Evolutionary conservation across 2,113 vertebrate genomes (phyloP).

Genomic region (Trematocara variabile): DNA sequence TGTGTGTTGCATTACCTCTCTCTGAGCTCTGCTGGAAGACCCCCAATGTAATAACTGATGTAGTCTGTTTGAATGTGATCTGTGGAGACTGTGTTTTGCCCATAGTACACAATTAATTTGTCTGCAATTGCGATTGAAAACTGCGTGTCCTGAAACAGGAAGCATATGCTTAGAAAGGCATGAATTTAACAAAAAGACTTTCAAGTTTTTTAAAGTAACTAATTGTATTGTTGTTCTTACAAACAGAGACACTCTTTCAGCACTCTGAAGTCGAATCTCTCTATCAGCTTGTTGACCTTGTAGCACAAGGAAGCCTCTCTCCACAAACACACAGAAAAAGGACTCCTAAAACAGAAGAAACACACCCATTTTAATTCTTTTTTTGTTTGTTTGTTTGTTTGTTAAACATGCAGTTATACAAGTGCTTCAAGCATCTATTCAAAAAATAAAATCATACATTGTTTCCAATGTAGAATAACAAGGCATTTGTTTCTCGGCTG

Average conservation of each 20-base stretch:
- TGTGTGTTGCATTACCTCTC: constrained; percentile 65
- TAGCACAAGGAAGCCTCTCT: constrained; percentile 68
- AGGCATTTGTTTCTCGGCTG: constrained; percentile 77
- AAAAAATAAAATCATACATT: constrained; percentile 55
- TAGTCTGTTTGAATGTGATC: constrained; percentile 43
- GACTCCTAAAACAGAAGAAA: constrained; percentile 63
- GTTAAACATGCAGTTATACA: background rate
- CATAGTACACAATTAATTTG: background rate
- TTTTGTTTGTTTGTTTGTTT: background rate
- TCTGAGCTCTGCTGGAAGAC: constrained; percentile 76
- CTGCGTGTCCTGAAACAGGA: background rate
- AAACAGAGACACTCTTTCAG: constrained; percentile 34
- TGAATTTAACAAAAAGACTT: background rate
- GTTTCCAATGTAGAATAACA: constrained; percentile 81
- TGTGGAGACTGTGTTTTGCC: background rate
- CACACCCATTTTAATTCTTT: accelerated
- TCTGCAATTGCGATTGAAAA: background rate
- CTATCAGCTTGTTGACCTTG: background rate
- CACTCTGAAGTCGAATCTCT: constrained; percentile 3
- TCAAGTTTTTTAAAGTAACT: background rate
- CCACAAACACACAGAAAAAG: constrained; percentile 76
- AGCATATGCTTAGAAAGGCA: background rate
- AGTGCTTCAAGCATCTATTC: background rate
- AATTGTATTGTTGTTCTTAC: constrained; percentile 24
- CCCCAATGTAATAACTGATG: constrained; percentile 80